Evolutionary conservation across 1,140 invertebrate genomes (phyloP).

Genomic region (Rhyzopertha dominica): DNA sequence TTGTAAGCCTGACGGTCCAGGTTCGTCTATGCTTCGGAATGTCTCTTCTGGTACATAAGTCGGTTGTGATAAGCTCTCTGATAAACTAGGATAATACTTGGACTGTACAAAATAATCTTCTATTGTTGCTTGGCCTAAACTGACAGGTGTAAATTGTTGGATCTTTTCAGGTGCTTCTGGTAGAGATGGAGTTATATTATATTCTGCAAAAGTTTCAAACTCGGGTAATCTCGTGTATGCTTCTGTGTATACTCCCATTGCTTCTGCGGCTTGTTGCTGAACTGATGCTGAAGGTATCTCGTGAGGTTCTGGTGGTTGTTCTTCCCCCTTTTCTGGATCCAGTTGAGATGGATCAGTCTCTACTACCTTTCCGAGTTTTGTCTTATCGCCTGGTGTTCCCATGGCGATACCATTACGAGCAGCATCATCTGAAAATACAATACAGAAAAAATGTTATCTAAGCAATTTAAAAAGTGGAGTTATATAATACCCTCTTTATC

Average conservation of each 20-base stretch:
- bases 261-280: conserved; percentile 8
- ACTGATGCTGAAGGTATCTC: background rate
- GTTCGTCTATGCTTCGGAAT: conserved; percentile 31
- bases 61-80: conserved; percentile 19
- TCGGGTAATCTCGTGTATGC: conserved; percentile 4
- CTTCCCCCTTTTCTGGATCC: conserved; percentile 14
- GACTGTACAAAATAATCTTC: conserved; percentile 33
- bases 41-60: conserved; percentile 21
- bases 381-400: conserved; percentile 45
- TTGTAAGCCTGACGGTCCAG: conserved; percentile 40
- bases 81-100: conserved; percentile 28
- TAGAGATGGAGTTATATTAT: conserved; percentile 1
- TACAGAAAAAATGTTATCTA: too few relatives aligned
- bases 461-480: too few relatives aligned
- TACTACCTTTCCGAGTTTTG: conserved; percentile 37
- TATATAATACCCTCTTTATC: too few relatives aligned
- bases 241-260: background rate
- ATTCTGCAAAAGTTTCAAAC: conserved; percentile 1
- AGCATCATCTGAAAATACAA: conserved; percentile 45
- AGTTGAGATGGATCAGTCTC: conserved; percentile 20
- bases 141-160: conserved; percentile 8
- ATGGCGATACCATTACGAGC: conserved; percentile 43
- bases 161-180: conserved; percentile 20
- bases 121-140: conserved; percentile 33
- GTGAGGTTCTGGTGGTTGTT: conserved; percentile 10